Base-by-base conservation (phyloP, 2,888 invertebrate species). In the Eretmocerus hayati region DNA sequence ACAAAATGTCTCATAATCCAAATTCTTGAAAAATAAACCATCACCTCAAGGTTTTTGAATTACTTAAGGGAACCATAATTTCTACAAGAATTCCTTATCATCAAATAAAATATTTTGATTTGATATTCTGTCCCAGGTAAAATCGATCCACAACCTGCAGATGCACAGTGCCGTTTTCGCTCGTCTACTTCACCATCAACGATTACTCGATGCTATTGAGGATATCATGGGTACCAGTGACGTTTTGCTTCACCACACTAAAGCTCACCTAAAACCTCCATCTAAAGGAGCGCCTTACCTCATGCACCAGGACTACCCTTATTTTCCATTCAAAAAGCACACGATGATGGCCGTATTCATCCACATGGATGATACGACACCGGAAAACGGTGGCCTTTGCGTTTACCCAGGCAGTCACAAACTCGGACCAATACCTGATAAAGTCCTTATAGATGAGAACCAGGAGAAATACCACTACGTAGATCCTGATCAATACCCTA, bases 261-360 rank as follows among this genome's bases (percentile, higher is more conserved):
- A 80, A 61, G 80, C 80, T 0, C 80, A 81, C 50, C 65, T 74
- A 26, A 80, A 81, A 53, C 80, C 80, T 0, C 78, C 79, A 0
- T 75, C 75, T 46, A 77, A 75, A 13, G 80, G 80, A 2, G 77
- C 78, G 1, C 75, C 79, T 0, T 81, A 78, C 56, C 74, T 79
- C 2, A 79, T 80, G 76, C 81, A 81, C 53, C 67, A 80, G 75
- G 81, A 80, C 52, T 81, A 81, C 56, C 79, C 74, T 41, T 80
- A 80, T 56, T 81, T 80, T 58, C 80, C 80, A 0, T 77, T 74
- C 59, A 72, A 77, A 56, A 76, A 78, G 2, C 74, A 80, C 59
- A 74, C 77, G 0, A 76, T 79, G 76, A 69, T 79, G 11, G 80
- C 80, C 2, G 77, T 77, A 0, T 80, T 81, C 56, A 62, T 80